These are phyloP conservation scores for Nezara viridula DNA, from an alignment of 2,888 invertebrate species.

Conservation along the genomic window DNA sequence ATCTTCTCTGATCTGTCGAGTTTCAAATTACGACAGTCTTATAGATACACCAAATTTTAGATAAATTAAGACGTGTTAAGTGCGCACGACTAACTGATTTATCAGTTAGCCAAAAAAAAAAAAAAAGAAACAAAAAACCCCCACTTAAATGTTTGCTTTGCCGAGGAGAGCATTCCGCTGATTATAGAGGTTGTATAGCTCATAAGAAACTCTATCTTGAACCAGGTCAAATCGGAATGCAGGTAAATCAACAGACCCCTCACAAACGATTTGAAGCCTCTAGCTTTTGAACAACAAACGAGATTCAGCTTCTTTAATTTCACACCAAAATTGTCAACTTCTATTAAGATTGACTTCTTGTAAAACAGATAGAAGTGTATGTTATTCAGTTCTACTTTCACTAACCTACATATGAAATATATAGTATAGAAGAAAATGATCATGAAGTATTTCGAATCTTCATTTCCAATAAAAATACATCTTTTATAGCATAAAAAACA, in stretches of 20 bases:
- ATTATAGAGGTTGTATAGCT: neutral
- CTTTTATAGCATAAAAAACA: no score
- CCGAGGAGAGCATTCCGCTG: neutral
- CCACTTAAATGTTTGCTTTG: conserved; percentile 28
- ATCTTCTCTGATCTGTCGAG: no score
- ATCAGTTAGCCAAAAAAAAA: neutral
- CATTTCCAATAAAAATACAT: no score
- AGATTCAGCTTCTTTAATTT: no score
- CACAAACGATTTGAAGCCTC: neutral
- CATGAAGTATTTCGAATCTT: no score
- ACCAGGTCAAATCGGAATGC: neutral
- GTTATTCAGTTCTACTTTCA: no score
- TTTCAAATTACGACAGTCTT: neutral
- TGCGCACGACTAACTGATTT: neutral
- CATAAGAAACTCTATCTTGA: neutral
- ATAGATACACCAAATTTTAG: neutral
- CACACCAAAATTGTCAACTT: no score
- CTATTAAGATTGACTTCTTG: no score
- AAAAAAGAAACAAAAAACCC: neutral
- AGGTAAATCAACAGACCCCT: neutral
- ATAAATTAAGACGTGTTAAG: neutral
- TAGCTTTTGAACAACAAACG: neutral
- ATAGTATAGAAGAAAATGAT: no score
- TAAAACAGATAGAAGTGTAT: no score
- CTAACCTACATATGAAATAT: no score